phyloP scores from a whole-genome alignment of 2,888 invertebrate genomes.

The Odontocerum albicorne region DNA sequence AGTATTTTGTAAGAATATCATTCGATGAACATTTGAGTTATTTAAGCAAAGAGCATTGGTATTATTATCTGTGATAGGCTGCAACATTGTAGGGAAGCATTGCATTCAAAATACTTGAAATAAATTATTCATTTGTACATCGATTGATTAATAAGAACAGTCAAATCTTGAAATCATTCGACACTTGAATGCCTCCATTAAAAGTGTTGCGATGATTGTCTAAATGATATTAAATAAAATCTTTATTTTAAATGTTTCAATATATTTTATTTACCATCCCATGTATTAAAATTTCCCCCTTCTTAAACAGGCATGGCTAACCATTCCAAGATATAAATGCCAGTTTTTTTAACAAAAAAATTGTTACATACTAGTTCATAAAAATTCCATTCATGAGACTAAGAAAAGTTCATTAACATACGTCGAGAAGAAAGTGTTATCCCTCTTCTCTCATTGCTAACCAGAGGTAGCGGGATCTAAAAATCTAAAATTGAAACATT shows the following conservation, averaged over 20 bases:
- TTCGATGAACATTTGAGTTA: conserved; percentile 24
- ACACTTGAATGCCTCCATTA: conserved; percentile 30
- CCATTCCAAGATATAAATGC: too few species aligned
- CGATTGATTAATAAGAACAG: conserved; percentile 41
- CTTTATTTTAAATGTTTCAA: conserved; percentile 39
- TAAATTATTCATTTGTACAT: conserved; percentile 35
- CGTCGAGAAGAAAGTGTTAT: too few species aligned
- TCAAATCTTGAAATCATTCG: conserved; percentile 25
- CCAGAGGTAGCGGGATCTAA: too few species aligned
- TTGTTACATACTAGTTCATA: too few species aligned
- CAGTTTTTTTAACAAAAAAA: too few species aligned
- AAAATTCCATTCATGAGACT: too few species aligned
- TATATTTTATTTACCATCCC: conserved; percentile 7
- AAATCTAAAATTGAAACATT: too few species aligned
- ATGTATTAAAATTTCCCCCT: too few species aligned
- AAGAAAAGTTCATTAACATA: too few species aligned
- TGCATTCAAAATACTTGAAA: conserved; percentile 4
- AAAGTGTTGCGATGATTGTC: conserved; percentile 28
- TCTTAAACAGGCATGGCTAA: too few species aligned
- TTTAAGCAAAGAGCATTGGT: conserved; percentile 5
- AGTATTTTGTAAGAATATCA: conserved; percentile 26
- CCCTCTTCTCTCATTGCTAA: too few species aligned
- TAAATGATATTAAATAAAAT: conserved; percentile 32
- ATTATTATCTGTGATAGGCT: conserved; percentile 25
- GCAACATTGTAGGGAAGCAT: conserved; percentile 6